phyloP scores from a whole-genome alignment of 2,113 vertebrate genomes.

The Gopherus evgoodei region DNA sequence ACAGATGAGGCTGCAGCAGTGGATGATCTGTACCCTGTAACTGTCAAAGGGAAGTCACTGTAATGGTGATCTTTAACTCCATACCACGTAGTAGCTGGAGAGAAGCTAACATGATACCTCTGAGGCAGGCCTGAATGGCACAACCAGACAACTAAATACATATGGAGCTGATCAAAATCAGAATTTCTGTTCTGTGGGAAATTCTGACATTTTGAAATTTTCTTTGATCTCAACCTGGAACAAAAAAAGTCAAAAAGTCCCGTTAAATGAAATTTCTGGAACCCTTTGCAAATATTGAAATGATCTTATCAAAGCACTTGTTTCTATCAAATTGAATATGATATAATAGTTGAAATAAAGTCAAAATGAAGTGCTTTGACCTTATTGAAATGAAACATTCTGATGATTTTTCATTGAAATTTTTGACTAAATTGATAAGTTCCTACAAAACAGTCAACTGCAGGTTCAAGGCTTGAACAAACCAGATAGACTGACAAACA shows the following conservation, averaged over 20 bases:
- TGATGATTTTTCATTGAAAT: not conserved
- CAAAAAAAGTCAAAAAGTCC: not conserved
- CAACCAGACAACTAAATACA: not conserved
- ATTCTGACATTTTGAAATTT: not conserved
- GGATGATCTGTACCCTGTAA: not conserved
- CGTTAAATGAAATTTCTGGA: not conserved
- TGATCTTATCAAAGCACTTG: not conserved
- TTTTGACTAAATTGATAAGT: not conserved
- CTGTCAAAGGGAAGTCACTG: not conserved
- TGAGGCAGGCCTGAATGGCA: not conserved
- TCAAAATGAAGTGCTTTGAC: accelerated
- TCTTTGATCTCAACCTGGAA: not conserved
- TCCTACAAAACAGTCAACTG: not conserved
- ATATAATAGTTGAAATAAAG: not conserved
- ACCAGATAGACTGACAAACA: not conserved
- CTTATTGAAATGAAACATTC: not conserved
- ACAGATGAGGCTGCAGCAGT: accelerated
- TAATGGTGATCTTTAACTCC: not conserved
- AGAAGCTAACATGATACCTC: not conserved
- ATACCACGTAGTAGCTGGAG: not conserved
- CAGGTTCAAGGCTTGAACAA: not conserved
- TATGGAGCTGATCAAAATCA: not conserved
- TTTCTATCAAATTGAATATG: not conserved
- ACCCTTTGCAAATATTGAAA: not conserved
- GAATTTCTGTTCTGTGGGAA: not conserved